Percentiles rank a stretch among this genome's conserved stretches.
Conservation (phyloP, 2,888 invertebrate genomes). For the Ophioninae sp. region DNA sequence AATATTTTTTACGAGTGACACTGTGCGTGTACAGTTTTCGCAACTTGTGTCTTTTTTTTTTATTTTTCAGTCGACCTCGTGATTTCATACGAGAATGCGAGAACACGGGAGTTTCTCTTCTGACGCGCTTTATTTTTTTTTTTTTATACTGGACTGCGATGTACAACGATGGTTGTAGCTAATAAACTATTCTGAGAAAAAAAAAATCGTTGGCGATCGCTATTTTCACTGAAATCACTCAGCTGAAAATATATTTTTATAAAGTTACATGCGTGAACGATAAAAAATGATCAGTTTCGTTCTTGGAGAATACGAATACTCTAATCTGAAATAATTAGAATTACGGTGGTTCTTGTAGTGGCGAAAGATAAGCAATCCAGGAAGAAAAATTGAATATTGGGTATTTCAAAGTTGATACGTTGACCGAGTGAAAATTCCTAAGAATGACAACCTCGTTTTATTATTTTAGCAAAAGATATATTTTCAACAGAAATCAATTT, state of each 20-base stretch:
- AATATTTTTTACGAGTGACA: background rate
- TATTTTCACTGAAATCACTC: conserved; percentile 6
- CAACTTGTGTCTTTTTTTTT: background rate
- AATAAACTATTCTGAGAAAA: conserved; percentile 46
- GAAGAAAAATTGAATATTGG: background rate
- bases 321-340: background rate
- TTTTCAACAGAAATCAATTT: background rate
- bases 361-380: background rate
- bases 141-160: conserved; percentile 39
- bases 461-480: background rate
- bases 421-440: background rate
- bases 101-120: background rate
- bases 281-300: background rate
- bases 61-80: background rate
- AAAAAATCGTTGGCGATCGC: conserved; percentile 7
- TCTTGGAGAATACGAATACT: background rate
- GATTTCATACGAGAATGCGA: background rate
- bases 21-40: background rate
- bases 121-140: conserved; percentile 1
- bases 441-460: background rate
- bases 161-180: conserved; percentile 48
- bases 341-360: background rate
- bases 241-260: background rate
- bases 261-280: background rate
- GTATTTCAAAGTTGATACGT: background rate